phyloP scores from a whole-genome alignment of 2,888 invertebrate species.

The Melangyna quadrimaculata region DNA sequence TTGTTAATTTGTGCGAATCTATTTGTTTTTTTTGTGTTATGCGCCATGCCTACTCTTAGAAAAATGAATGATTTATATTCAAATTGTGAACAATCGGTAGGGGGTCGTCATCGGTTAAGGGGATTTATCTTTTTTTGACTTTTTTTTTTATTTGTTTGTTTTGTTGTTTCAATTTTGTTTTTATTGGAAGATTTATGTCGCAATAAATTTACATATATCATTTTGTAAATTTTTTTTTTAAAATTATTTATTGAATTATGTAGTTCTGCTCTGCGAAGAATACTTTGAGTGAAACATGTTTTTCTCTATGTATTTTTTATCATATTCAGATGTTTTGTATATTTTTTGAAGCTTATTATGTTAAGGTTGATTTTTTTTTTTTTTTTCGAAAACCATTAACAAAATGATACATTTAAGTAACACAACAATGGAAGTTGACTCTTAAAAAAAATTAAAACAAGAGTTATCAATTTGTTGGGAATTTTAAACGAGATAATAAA shows the following conservation, averaged over 20 bases:
- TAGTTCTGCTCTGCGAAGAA: too few species aligned
- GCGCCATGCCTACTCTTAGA: constrained; percentile 10
- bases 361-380: not conserved
- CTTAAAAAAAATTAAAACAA: too few species aligned
- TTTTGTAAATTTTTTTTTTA: constrained; percentile 37
- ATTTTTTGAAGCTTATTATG: not conserved
- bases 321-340: not conserved
- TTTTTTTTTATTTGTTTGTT: not conserved
- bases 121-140: constrained; percentile 9
- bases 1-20: constrained; percentile 67
- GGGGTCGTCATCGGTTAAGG: constrained; percentile 56
- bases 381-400: constrained; percentile 5
- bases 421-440: too few species aligned
- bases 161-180: constrained; percentile 23
- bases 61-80: constrained; percentile 64
- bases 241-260: constrained; percentile 48
- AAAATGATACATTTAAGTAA: too few species aligned
- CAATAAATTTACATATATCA: constrained; percentile 69
- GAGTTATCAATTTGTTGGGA: too few species aligned
- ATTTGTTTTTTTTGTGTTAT: constrained; percentile 30
- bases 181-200: constrained; percentile 66
- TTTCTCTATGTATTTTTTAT: constrained; percentile 46
- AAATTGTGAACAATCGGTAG: constrained; percentile 48
- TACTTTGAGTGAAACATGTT: constrained; percentile 41
- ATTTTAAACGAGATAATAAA: too few species aligned